Base-by-base conservation (phyloP, 1,140 invertebrate genomes). In the Orussus abietinus region DNA sequence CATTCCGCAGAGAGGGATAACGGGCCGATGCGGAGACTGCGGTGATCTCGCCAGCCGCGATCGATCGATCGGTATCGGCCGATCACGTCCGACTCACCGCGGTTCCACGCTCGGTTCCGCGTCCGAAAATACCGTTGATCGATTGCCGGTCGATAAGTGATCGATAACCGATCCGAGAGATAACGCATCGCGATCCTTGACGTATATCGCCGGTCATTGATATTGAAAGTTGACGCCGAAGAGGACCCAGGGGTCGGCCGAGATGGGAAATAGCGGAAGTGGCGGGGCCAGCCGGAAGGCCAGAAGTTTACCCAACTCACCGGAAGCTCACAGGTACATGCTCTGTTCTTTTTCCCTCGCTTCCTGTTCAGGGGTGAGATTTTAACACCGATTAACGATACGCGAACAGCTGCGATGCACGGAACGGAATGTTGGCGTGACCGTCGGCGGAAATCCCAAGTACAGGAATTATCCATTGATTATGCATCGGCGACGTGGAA, bases 241-340 rank as follows among this genome's bases (percentile, higher is more conserved):
- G 29, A 33, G 26, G 29, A 42, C 13, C 25, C 17, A 44, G 45
- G 40, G 47, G 36, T 25, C 42, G 47, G 47, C 26, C 25, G 15
- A 39, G 45, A 82, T 82, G 80, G 80, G 80, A 39, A 82, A 83
- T 54, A 69, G 57, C 42, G 62, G 62, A 45, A 69, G 67, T 47
- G 21, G 44, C 34, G 51, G 48, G 11, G 53, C 50, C 42, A 66
- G 66, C 51, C 73, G 79, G 31, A 79, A 80, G 57, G 78, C 77
- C 40, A 74, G 79, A 52, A 82, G 80, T 60, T 67, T 82, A 55
- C 81, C 81, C 28, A 81, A 80, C 58, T 82, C 81, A 39, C 81
- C 81, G 52, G 80, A 82, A 75, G 75, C 79, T 38, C 65, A 79
- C 70, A 80, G 80, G 77, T 80, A 69, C 26, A 41, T 9, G 17